Evolutionary conservation across 2,888 invertebrate genomes (phyloP).

Genomic region (Chrysina gloriosa): DNA sequence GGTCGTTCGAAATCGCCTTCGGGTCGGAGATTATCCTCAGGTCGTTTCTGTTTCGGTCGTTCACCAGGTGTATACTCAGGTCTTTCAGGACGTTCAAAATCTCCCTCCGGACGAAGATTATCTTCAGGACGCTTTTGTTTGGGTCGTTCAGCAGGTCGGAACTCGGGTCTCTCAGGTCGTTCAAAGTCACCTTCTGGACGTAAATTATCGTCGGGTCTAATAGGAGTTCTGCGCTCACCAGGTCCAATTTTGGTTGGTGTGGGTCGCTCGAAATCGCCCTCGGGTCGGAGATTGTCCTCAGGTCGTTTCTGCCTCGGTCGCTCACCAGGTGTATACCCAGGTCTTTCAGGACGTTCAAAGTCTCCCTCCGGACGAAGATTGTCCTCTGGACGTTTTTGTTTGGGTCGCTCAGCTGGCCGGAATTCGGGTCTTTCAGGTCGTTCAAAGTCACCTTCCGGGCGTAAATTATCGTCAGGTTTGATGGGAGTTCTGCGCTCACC

Average conservation of each 20-base stretch:
- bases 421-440: slow-evolving; percentile 63
- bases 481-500: slow-evolving; percentile 65
- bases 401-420: slow-evolving; percentile 62
- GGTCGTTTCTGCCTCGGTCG: slow-evolving; percentile 65
- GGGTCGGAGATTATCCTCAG: slow-evolving; percentile 67
- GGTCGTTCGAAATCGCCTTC: slow-evolving; percentile 66
- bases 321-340: slow-evolving; percentile 62
- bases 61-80: slow-evolving; percentile 62
- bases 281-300: slow-evolving; percentile 63
- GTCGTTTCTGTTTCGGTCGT: slow-evolving; percentile 64
- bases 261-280: slow-evolving; percentile 63
- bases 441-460: slow-evolving; percentile 69
- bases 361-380: slow-evolving; percentile 63
- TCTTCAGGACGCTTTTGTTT: slow-evolving; percentile 68
- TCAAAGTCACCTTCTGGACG: slow-evolving; percentile 69
- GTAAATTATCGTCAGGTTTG: slow-evolving; percentile 70
- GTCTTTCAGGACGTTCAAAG: slow-evolving; percentile 62
- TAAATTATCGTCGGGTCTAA: slow-evolving; percentile 69
- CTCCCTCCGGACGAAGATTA: slow-evolving; percentile 67
- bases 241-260: no score
- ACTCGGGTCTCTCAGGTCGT: slow-evolving; percentile 60
- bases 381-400: slow-evolving; percentile 60
- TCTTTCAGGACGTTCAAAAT: slow-evolving; percentile 65
- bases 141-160: slow-evolving; percentile 65
- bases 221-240: slow-evolving; percentile 63